Evolutionary conservation across 2,888 invertebrate species (phyloP), one percentile per base, ranked within the genome.

Genomic region (Drosophila kokeensis): DNA sequence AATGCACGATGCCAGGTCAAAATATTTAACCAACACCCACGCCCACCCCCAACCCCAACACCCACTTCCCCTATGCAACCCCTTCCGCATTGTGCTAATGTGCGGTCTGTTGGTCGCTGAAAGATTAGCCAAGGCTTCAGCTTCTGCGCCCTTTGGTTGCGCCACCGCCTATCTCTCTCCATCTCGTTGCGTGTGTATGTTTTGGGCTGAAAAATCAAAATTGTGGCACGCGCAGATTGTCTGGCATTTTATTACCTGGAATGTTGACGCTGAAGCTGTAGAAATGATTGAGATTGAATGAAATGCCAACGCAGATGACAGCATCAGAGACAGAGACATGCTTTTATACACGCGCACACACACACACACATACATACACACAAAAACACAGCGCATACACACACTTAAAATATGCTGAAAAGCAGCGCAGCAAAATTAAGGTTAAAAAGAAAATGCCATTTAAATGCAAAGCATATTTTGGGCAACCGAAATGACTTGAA

Each of bases 211-310:
- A 87, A 85, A 84, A 89, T 85, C 85, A 85, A 85, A 87, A 87
- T 87, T 87, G 85, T 85, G 74, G 76, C 87, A 87, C 83, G 89
- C 87, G 82, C 83, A 78, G 87, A 89, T 89, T 89, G 76, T 76
- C 76, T 85, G 87, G 83, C 76, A 85, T 87, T 87, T 87, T 89
- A 87, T 87, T 89, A 85, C 76, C 76, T 82, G 86, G 85, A 86
- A 85, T 85, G 86, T 82, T 86, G 82, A 82, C 78, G 82, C 88
- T 69, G 72, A 67, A 73, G 81, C 88, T 76, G 73, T 70, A 74
- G 83, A 86, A 88, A 86, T 87, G 85, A 85, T 87, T 83, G 85
- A 85, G 85, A 83, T 87, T 83, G 88, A 85, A 88, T 85, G 88
- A 83, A 83, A 88, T 73, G 83, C 82, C 86, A 77, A 57, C 70